Evolutionary conservation across 2,113 vertebrate species (phyloP), one percentile per base, ranked within the genome.

Genomic region (Ibidorhyncha struthersii): DNA sequence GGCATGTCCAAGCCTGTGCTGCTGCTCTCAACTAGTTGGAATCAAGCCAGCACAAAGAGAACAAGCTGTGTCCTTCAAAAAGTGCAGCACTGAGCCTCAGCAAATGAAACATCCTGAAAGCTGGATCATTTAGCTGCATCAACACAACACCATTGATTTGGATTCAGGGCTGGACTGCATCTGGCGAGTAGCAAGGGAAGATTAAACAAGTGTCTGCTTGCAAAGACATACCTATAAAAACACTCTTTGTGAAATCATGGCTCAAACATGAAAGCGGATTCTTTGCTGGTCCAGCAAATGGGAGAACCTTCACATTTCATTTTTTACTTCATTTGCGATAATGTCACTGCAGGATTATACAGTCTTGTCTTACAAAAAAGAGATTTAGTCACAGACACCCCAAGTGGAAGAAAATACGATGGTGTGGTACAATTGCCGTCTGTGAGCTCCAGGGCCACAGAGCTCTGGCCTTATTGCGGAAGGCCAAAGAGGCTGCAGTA

Each of bases 81-180:
- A 14, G 3, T 1, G 18, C 36, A 77, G 81, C 40, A 17, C 45
- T 5, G 18, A 41, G 29, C 14, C 55, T 18, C 10, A 8, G 47
- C 50, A 85, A 88, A 74, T 6, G 63, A 55, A 91, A 34, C 8
- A 23, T 80, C 14, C 32, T 14, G 32, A 23, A 69, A 56, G 21
- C 6, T 43, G n/a, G 4, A 38, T 40, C 79, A 29, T 69, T n/a
- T 8, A 63, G 38, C 11, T 55, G 27, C 29, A 78, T 26, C 15
- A 38, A 14, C n/a, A 23, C 8, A 45, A 3, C 11, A 18, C 32
- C 1, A 0, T 0, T 23, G 30, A 29, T 45, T 55, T 14, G 19
- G 11, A 36, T 59, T 72, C 25, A 49, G 16, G 38, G 34, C 30
- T 84, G 30, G 25, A 41, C 58, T 65, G 45, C 41, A 80, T 11